Conservation (phyloP, 2,797 vertebrate genomes). For the Silurus lanzhouensis region DNA sequence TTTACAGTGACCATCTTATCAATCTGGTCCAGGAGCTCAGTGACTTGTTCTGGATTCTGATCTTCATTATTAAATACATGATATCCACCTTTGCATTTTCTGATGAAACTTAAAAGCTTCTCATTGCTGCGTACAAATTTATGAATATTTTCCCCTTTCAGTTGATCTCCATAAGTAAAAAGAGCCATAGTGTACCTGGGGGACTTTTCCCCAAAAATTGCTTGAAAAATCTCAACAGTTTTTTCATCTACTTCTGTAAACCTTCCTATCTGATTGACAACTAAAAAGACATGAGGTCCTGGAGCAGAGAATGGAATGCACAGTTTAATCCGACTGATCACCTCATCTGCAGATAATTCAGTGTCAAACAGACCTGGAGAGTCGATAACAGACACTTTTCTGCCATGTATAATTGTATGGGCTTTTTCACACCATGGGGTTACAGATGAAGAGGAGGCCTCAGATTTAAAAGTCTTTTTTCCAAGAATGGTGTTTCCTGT, state of each 20-base stretch:
- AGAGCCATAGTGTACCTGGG: neutral
- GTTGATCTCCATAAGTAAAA: no score
- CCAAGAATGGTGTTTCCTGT: conserved; percentile 39
- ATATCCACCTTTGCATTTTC: conserved; percentile 7
- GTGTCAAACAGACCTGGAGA: conserved; percentile 46
- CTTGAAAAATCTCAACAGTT: conserved; percentile 27
- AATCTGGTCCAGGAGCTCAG: conserved; percentile 10
- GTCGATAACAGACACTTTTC: conserved; percentile 33
- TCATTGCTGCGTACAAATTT: conserved; percentile 9
- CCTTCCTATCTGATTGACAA: conserved; percentile 30
- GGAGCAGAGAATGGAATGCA: conserved; percentile 34
- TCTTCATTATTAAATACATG: conserved; percentile 35
- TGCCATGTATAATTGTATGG: conserved; percentile 1
- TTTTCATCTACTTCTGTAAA: conserved; percentile 27
- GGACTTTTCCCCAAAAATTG: conserved; percentile 29
- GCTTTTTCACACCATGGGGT: conserved; percentile 8
- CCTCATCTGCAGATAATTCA: neutral
- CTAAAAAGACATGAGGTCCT: conserved; percentile 38
- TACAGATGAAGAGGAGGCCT: conserved; percentile 21
- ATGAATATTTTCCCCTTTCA: conserved; percentile 29
- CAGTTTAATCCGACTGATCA: conserved; percentile 22
- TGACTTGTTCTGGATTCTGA: conserved; percentile 22
- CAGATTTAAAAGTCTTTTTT: conserved; percentile 15
- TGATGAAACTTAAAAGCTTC: conserved; percentile 22
- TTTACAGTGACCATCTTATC: conserved; percentile 23